These are phyloP conservation scores for Brachylomia viminalis DNA, from an alignment of 2,888 invertebrate species.

Conservation along the genomic window DNA sequence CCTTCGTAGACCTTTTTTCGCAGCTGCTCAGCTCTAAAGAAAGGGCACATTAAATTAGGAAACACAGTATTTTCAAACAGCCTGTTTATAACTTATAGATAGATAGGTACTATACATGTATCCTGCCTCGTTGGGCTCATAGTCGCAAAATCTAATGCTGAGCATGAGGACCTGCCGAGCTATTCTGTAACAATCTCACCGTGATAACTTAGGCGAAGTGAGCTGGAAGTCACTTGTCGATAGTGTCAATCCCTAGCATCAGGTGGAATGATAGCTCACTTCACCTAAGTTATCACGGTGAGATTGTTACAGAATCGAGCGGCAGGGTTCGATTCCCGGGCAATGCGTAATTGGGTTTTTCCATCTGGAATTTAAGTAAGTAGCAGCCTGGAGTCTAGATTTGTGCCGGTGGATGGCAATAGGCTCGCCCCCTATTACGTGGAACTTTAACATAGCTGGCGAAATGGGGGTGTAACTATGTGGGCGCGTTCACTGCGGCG, in stretches of 20 bases:
- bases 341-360: not conserved
- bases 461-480: not conserved
- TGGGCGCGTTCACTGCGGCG: too few species aligned
- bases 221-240: too few species aligned
- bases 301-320: too few species aligned
- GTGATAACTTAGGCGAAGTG: too few species aligned
- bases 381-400: not conserved
- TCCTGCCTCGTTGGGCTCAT: too few species aligned
- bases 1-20: not conserved
- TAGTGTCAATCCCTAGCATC: too few species aligned
- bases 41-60: not conserved
- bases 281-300: too few species aligned
- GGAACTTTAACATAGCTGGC: not conserved
- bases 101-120: not conserved
- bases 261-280: too few species aligned
- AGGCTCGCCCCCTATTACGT: too few species aligned
- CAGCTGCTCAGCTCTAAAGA: not conserved
- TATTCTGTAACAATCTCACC: too few species aligned
- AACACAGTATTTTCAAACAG: not conserved
- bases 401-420: not conserved
- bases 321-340: not conserved
- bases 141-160: not conserved
- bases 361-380: not conserved
- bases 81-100: not conserved
- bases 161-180: too few species aligned